Percentiles rank a stretch among this genome's conserved stretches.
Evolutionary conservation across 2,797 vertebrate genomes (phyloP).

Genomic region (Lagorchestes hirsutus): DNA sequence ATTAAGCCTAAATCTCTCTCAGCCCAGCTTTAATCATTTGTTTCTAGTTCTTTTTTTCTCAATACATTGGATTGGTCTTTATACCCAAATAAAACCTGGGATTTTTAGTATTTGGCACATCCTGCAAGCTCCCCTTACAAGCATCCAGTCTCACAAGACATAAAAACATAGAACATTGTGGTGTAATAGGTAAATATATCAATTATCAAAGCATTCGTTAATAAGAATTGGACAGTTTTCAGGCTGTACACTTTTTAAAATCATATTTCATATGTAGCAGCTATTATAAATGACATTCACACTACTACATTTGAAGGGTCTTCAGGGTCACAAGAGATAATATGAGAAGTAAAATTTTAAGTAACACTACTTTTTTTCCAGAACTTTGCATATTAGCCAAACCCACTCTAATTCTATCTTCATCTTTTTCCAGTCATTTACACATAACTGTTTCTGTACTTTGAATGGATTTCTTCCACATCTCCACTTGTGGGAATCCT

Average conservation of each 20-base stretch:
- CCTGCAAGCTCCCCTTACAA: neutral
- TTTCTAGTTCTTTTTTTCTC: neutral
- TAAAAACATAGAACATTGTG: neutral
- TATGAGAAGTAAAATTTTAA: neutral
- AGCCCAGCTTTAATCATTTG: neutral
- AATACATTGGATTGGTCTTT: neutral
- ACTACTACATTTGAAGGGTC: neutral
- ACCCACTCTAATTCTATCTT: neutral
- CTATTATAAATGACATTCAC: neutral
- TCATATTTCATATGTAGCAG: neutral
- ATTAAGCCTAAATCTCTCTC: neutral
- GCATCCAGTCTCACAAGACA: neutral
- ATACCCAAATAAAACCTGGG: neutral
- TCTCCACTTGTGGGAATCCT: neutral
- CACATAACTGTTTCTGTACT: neutral
- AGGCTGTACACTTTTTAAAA: neutral
- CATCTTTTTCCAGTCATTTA: neutral
- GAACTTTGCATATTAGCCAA: neutral
- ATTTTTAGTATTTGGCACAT: neutral
- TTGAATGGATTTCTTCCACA: neutral
- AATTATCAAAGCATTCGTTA: neutral
- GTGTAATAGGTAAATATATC: neutral
- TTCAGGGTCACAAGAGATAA: neutral
- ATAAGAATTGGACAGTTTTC: neutral
- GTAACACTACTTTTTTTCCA: neutral